phyloP scores from a whole-genome alignment of 2,888 invertebrate genomes.

The Caenorhabditis parvicauda region DNA sequence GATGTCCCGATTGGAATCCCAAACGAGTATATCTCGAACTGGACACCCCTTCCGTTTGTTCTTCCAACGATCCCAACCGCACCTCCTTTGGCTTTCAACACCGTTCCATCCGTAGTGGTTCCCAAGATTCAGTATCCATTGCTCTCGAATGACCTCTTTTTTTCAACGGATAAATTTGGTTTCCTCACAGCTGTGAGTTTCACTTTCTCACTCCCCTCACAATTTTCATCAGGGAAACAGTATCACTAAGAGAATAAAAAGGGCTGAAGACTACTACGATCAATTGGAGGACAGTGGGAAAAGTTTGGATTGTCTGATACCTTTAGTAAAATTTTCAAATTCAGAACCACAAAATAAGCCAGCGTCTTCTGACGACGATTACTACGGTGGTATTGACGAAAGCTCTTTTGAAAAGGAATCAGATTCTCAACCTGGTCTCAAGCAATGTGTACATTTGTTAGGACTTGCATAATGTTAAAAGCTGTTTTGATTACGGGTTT shows the following conservation, averaged over 20 bases:
- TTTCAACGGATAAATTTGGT: slow-evolving; percentile 30
- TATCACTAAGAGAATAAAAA: slow-evolving; percentile 23
- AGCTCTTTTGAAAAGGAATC: slow-evolving; percentile 8
- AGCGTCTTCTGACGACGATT: slow-evolving; percentile 18
- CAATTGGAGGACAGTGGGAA: slow-evolving; percentile 11
- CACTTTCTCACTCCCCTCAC: too few relatives aligned
- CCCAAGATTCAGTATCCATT: slow-evolving; percentile 26
- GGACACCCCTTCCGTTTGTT: slow-evolving; percentile 36
- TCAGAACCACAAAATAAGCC: slow-evolving; percentile 2
- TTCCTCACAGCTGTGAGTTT: slow-evolving; percentile 27
- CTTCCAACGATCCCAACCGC: slow-evolving; percentile 38
- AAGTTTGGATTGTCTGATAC: neutral
- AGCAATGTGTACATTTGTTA: slow-evolving; percentile 33
- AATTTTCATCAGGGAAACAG: too few relatives aligned
- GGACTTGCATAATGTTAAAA: slow-evolving; percentile 28
- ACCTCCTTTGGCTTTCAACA: slow-evolving; percentile 39
- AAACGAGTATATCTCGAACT: slow-evolving; percentile 37
- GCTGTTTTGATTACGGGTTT: too few relatives aligned
- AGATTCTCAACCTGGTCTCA: slow-evolving; percentile 18
- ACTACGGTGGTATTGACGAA: slow-evolving; percentile 30
- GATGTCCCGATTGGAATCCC: slow-evolving; percentile 26
- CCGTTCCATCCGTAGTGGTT: slow-evolving; percentile 32
- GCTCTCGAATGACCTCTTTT: slow-evolving; percentile 31
- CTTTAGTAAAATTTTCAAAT: neutral
- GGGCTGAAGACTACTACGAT: slow-evolving; percentile 33